These are phyloP conservation scores for Megaceryle maxima DNA, from an alignment of 2,113 vertebrate species.

Conservation along the genomic window DNA sequence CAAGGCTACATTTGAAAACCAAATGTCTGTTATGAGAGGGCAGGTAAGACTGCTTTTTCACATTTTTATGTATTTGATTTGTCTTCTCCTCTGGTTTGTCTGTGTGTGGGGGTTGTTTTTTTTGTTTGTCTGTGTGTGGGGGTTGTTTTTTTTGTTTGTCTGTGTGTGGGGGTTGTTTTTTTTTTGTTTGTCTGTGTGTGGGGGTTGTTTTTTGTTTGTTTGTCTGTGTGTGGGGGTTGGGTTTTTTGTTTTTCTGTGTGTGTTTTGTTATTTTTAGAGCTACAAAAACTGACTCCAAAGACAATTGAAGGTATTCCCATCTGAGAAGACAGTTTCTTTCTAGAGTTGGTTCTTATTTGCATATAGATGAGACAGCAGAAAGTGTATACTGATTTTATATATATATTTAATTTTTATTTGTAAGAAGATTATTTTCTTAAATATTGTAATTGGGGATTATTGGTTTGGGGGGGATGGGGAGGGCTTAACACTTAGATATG, in stretches of 20 bases:
- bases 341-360: neutral
- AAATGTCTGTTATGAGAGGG: conserved; percentile 99
- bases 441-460: neutral
- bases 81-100: neutral
- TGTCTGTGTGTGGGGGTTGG: no score
- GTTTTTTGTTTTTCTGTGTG: no score
- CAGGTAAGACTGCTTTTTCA: conserved; percentile 82
- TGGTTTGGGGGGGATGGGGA: neutral
- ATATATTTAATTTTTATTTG: neutral
- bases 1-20: conserved; percentile 93
- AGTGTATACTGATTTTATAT: neutral
- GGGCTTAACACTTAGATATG: neutral
- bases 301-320: neutral
- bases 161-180: no score
- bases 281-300: neutral
- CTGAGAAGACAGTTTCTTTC: neutral
- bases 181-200: no score
- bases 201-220: no score
- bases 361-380: neutral
- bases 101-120: no score
- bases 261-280: neutral
- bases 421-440: neutral
- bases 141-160: no score
- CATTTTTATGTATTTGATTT: neutral
- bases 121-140: no score